Percentiles rank a stretch among this genome's conserved stretches.
phyloP scores from a whole-genome alignment of 2,888 invertebrate genomes.

The Tortricodes alternella region DNA sequence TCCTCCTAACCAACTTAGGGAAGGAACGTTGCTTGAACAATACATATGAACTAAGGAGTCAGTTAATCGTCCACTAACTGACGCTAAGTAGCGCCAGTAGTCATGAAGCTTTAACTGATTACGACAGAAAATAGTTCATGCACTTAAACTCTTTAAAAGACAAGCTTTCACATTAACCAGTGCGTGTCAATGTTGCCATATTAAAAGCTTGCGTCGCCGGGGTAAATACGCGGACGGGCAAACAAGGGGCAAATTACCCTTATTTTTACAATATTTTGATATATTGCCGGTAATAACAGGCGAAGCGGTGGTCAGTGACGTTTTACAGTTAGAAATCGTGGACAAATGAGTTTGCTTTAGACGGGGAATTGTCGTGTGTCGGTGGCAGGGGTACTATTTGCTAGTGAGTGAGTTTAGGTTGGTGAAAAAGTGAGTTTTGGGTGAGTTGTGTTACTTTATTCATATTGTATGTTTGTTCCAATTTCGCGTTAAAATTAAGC shows the following conservation, averaged over 20 bases:
- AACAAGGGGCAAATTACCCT: constrained; percentile 70
- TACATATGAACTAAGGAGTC: too few relatives aligned
- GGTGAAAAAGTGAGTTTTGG: neutral
- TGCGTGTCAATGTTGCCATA: constrained; percentile 35
- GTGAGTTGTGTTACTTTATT: neutral
- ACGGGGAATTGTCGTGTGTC: constrained; percentile 52
- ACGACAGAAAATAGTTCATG: too few relatives aligned
- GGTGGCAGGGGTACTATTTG: constrained; percentile 7
- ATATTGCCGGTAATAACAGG: constrained; percentile 77
- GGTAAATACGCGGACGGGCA: constrained; percentile 46
- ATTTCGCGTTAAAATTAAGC: too few relatives aligned
- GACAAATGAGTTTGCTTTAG: constrained; percentile 61
- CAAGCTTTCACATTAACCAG: constrained; percentile 23
- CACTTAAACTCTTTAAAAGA: neutral
- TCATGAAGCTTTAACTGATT: too few relatives aligned
- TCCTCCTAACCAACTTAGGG: too few relatives aligned
- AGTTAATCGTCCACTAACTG: too few relatives aligned
- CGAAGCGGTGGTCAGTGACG: constrained; percentile 47
- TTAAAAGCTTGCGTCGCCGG: constrained; percentile 37
- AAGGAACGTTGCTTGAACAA: too few relatives aligned
- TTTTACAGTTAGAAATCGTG: constrained; percentile 72
- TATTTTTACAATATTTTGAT: constrained; percentile 75
- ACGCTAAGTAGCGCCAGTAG: too few relatives aligned
- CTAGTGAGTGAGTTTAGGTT: neutral
- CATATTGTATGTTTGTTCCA: too few relatives aligned